A percentile compares a stretch with the other conserved stretches of the same genome.
These are phyloP conservation scores for Arge pagana DNA, from an alignment of 2,888 invertebrate genomes.

Conservation along the genomic window DNA sequence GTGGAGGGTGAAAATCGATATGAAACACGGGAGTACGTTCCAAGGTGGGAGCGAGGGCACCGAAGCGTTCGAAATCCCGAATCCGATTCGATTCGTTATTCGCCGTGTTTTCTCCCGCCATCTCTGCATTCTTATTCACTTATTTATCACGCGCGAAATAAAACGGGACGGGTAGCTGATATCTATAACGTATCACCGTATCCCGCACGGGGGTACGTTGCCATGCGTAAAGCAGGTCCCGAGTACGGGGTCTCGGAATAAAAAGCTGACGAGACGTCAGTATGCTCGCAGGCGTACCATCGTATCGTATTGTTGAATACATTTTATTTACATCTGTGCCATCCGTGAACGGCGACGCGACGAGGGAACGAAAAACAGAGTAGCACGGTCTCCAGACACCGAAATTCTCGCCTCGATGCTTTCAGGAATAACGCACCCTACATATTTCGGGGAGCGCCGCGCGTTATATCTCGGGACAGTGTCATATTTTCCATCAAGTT, in stretches of 20 bases:
- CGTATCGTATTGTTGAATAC: too few relatives aligned
- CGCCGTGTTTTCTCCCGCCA: conserved; percentile 1
- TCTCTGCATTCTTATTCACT: too few relatives aligned
- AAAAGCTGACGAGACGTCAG: too few relatives aligned
- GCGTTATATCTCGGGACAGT: conserved; percentile 53
- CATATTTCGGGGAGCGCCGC: conserved; percentile 52
- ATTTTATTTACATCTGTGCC: conserved; percentile 51
- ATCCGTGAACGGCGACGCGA: conserved; percentile 23
- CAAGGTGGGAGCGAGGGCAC: conserved; percentile 14
- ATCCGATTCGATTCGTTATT: conserved; percentile 16
- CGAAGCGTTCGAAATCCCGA: conserved; percentile 13
- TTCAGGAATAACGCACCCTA: conserved; percentile 55
- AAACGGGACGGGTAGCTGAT: too few relatives aligned
- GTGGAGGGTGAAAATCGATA: conserved; percentile 24
- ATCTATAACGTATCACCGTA: too few relatives aligned
- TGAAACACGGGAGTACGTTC: conserved; percentile 9
- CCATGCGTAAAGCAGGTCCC: too few relatives aligned
- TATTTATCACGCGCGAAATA: too few relatives aligned
- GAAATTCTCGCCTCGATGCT: conserved; percentile 55
- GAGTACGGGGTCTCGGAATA: too few relatives aligned
- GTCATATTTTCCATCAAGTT: too few relatives aligned
- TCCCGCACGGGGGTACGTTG: too few relatives aligned
- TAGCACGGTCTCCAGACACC: conserved; percentile 45
- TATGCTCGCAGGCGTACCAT: too few relatives aligned
- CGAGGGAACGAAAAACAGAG: conserved; percentile 26